Conservation (phyloP, 2,888 invertebrate species). For the Aproaerema taeniolella region DNA sequence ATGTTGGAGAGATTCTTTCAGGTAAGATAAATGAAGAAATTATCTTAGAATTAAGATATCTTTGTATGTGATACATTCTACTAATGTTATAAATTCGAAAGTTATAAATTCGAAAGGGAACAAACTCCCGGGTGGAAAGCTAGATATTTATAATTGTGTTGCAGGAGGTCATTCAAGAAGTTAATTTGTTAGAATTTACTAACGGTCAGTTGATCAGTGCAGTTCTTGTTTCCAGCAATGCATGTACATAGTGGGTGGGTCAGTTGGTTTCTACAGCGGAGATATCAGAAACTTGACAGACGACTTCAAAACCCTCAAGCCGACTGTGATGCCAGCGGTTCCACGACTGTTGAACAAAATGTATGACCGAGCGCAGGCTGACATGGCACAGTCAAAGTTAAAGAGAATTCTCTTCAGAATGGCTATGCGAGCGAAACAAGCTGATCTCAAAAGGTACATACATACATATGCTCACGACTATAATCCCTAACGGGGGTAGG, state of each 20-base stretch:
- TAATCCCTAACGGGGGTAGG: too few species aligned
- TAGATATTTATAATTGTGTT: too few species aligned
- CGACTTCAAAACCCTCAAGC: conserved; percentile 89
- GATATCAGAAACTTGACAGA: conserved; percentile 87
- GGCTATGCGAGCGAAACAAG: conserved; percentile 86
- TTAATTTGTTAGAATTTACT: too few species aligned
- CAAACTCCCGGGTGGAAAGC: too few species aligned
- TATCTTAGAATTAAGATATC: too few species aligned
- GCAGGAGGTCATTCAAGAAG: too few species aligned
- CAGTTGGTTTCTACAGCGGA: conserved; percentile 92
- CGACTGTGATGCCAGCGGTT: conserved; percentile 93
- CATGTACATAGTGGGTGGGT: conserved; percentile 87
- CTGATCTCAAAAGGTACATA: conserved; percentile 80
- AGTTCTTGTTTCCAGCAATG: too few species aligned
- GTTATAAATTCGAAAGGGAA: too few species aligned
- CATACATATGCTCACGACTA: too few species aligned
- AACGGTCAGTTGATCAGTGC: too few species aligned
- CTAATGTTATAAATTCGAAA: too few species aligned
- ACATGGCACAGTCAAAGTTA: conserved; percentile 82
- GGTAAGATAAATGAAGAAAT: conserved; percentile 44
- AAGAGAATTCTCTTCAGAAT: conserved; percentile 85
- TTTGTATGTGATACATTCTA: too few species aligned
- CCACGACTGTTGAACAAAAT: conserved; percentile 91
- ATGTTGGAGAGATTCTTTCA: conserved; percentile 98
- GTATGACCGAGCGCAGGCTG: conserved; percentile 87